phyloP scores from a whole-genome alignment of 2,888 invertebrate genomes.

The Kuschelorhynchus macadamiae region DNA sequence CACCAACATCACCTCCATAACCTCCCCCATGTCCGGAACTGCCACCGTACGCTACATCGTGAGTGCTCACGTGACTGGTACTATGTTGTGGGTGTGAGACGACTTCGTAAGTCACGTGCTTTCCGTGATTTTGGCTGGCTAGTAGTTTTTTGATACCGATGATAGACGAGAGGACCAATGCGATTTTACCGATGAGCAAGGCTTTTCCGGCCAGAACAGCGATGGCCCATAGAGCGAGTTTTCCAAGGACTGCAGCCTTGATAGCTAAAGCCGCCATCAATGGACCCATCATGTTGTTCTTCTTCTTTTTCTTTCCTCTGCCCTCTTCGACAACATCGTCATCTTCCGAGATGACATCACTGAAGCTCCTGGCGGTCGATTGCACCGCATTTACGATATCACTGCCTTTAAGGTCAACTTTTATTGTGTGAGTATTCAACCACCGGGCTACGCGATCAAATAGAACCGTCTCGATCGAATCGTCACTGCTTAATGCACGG shows the following conservation, averaged over 20 bases:
- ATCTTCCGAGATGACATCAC: conserved; percentile 77
- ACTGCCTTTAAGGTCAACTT: conserved; percentile 87
- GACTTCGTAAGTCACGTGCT: conserved; percentile 90
- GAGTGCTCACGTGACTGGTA: conserved; percentile 78
- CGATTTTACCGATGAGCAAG: conserved; percentile 86
- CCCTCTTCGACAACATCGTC: conserved; percentile 79
- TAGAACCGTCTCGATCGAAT: conserved; percentile 76
- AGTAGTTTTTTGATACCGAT: conserved; percentile 88
- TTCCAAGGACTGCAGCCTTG: conserved; percentile 85
- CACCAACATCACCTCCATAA: conserved; percentile 73
- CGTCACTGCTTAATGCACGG: conserved; percentile 77
- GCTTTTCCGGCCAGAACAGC: conserved; percentile 91
- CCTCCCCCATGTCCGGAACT: conserved; percentile 65
- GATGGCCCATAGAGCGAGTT: conserved; percentile 84
- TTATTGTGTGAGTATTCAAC: conserved; percentile 84
- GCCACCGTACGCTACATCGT: conserved; percentile 74
- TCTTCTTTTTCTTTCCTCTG: conserved; percentile 85
- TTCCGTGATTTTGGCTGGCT: conserved; percentile 78
- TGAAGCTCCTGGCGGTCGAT: conserved; percentile 84
- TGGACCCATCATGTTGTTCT: conserved; percentile 81
- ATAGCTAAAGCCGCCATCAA: conserved; percentile 81
- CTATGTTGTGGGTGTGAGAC: conserved; percentile 88
- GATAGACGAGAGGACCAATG: conserved; percentile 85
- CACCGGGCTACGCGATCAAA: conserved; percentile 81
- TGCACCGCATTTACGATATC: conserved; percentile 86